Conservation (phyloP, 2,797 vertebrate species). For the Cyclopterus lumpus region DNA sequence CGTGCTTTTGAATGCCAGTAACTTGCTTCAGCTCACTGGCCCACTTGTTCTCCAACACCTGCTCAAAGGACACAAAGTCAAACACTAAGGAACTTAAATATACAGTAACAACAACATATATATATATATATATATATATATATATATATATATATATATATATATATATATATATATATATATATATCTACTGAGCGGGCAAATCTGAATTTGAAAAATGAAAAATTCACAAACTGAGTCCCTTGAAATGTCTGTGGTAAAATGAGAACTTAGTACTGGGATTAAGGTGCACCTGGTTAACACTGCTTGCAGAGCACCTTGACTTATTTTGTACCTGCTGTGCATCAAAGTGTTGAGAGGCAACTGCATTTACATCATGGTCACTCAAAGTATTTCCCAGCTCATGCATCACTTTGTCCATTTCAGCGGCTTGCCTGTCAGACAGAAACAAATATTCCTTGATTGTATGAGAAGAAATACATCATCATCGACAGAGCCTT, state of each 20-base stretch:
- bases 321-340: slow-evolving; percentile 87
- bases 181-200: no score
- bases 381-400: slow-evolving; percentile 94
- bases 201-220: neutral
- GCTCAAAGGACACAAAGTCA: neutral
- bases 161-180: no score
- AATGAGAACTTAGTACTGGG: neutral
- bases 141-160: no score
- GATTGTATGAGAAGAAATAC: slow-evolving; percentile 1
- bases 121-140: no score
- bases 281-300: neutral
- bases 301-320: neutral
- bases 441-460: neutral
- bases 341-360: slow-evolving; percentile 95
- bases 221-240: neutral
- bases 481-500: slow-evolving; percentile 2
- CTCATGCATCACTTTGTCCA: slow-evolving; percentile 97
- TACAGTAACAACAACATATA: neutral
- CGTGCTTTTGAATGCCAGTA: slow-evolving; percentile 94
- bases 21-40: slow-evolving; percentile 94
- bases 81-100: neutral
- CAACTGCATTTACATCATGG: slow-evolving; percentile 95
- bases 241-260: neutral
- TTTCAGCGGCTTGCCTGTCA: slow-evolving; percentile 91
- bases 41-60: slow-evolving; percentile 98